Conservation (phyloP, 2,797 vertebrate genomes). For the Tenualosa ilisha region DNA sequence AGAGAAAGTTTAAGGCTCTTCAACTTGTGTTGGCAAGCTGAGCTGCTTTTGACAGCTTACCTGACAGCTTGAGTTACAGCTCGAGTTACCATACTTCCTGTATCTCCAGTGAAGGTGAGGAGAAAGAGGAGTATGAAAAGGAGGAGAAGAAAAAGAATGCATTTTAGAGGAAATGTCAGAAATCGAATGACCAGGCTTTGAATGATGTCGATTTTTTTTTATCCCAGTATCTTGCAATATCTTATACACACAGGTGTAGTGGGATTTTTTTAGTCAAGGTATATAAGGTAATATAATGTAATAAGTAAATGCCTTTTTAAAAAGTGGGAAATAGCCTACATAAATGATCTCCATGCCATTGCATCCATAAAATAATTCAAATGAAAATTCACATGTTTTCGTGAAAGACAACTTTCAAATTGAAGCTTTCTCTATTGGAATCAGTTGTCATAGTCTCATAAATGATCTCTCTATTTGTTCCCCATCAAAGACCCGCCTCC, state of each 20-base stretch:
- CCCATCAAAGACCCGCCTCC: background rate
- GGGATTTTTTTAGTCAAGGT: too few species aligned
- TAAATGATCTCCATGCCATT: too few species aligned
- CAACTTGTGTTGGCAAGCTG: background rate
- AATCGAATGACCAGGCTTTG: too few species aligned
- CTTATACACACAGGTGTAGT: background rate
- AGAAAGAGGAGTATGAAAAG: background rate
- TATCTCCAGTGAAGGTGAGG: background rate
- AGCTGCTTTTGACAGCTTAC: background rate
- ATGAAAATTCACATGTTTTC: background rate
- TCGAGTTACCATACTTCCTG: background rate
- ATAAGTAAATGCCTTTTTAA: too few species aligned
- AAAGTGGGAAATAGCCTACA: too few species aligned
- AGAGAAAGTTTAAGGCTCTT: background rate
- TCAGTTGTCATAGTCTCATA: background rate
- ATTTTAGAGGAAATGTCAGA: too few species aligned
- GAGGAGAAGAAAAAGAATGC: background rate
- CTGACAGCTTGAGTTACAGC: background rate
- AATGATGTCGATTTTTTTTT: background rate
- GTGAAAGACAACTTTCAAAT: background rate
- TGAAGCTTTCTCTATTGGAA: background rate
- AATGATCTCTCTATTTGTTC: slow-evolving; percentile 19
- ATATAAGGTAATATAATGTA: too few species aligned
- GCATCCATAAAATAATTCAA: background rate
- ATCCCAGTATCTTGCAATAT: background rate